phyloP scores from a whole-genome alignment of 2,113 vertebrate species.

The Talpa occidentalis region DNA sequence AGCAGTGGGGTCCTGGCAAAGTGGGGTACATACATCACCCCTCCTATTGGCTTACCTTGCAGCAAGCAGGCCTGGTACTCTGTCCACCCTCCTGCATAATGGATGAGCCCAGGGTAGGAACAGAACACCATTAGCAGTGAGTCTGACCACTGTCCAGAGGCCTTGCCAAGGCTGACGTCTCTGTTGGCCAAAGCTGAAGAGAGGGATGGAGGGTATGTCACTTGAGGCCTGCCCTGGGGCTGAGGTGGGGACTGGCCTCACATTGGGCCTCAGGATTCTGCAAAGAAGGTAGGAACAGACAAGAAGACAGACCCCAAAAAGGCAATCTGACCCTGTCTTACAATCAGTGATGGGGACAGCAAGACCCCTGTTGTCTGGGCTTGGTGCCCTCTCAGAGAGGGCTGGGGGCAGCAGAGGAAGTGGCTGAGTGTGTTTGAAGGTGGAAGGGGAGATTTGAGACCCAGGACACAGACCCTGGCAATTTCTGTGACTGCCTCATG shows the following conservation, averaged over 20 bases:
- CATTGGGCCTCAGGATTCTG: neutral
- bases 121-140: neutral
- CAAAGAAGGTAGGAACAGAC: neutral
- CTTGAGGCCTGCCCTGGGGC: conserved; percentile 18
- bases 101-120: conserved; percentile 29
- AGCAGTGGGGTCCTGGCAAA: conserved; percentile 18
- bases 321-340: neutral
- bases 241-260: neutral
- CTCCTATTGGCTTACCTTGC: conserved; percentile 9
- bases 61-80: neutral
- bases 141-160: conserved; percentile 35
- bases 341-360: neutral
- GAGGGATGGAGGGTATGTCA: neutral
- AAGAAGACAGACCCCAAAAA: neutral
- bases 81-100: conserved; percentile 53
- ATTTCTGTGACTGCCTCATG: neutral
- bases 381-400: neutral
- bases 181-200: conserved; percentile 43
- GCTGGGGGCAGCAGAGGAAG: too few species aligned
- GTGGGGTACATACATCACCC: neutral
- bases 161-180: conserved; percentile 53
- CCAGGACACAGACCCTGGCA: neutral
- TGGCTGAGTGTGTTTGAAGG: neutral
- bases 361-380: neutral
- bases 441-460: neutral